Percentiles rank a stretch among this genome's conserved stretches.
Evolutionary conservation across 2,797 vertebrate genomes (phyloP).

Genomic region (Harpagifer antarcticus): DNA sequence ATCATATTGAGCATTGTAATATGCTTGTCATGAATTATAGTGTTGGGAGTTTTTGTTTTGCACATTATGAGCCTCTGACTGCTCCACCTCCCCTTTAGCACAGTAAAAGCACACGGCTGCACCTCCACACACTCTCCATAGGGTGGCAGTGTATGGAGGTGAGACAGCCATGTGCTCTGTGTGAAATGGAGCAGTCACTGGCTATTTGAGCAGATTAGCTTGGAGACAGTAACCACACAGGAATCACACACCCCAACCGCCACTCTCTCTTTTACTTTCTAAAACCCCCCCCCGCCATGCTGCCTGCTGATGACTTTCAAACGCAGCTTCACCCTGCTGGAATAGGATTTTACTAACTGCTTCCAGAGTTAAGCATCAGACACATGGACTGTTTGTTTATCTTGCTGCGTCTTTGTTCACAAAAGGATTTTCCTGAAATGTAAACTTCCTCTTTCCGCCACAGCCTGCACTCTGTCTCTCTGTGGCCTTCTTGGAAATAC

Average conservation of each 20-base stretch:
- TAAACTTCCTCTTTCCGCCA: constrained; percentile 78
- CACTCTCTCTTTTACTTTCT: constrained; percentile 49
- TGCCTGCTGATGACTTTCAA: constrained; percentile 43
- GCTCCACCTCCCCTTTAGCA: constrained; percentile 18
- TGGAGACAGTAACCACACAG: constrained; percentile 72
- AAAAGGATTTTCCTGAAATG: constrained; percentile 78
- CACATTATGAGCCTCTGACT: constrained; percentile 18
- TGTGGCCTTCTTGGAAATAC: constrained; percentile 66
- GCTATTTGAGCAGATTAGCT: constrained; percentile 73
- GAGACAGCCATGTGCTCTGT: constrained; percentile 69
- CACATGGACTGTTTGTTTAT: constrained; percentile 75
- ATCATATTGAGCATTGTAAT: constrained; percentile 50
- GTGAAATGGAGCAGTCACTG: constrained; percentile 71
- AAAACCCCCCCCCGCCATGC: constrained; percentile 26
- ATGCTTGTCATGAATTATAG: constrained; percentile 44
- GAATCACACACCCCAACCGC: constrained; percentile 73
- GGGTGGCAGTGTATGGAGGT: constrained; percentile 82
- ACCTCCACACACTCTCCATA: constrained; percentile 73
- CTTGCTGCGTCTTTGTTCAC: constrained; percentile 72
- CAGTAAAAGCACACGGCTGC: constrained; percentile 61
- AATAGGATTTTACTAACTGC: constrained; percentile 48
- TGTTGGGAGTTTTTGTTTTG: constrained; percentile 35
- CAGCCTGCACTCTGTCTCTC: constrained; percentile 58
- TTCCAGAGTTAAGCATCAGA: constrained; percentile 57
- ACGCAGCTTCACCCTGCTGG: constrained; percentile 40